A percentile compares a stretch with the other conserved stretches of the same genome.
Evolutionary conservation across 2,113 vertebrate species (phyloP).

Genomic region (Colaptes auratus): DNA sequence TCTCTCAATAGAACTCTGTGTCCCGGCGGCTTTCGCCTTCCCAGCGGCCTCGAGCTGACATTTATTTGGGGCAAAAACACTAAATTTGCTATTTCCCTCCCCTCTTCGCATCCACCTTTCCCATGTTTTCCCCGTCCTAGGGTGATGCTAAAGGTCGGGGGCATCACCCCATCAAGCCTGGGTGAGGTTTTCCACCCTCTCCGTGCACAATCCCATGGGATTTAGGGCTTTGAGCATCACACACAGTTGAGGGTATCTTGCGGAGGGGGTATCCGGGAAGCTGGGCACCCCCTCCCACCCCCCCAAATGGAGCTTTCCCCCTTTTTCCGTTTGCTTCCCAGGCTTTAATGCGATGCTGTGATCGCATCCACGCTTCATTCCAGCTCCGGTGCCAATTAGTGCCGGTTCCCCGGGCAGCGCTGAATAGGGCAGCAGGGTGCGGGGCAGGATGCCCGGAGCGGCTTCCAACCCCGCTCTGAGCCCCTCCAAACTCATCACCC

Average conservation of each 20-base stretch:
- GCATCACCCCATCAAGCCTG: background rate
- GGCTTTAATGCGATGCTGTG: background rate
- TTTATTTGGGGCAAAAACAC: conserved; percentile 11
- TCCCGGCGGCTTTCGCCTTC: conserved; percentile 3
- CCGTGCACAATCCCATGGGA: fast-evolving
- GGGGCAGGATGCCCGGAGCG: conserved; percentile 20
- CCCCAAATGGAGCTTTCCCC: too few relatives aligned
- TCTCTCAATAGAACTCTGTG: conserved; percentile 54
- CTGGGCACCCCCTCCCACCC: background rate
- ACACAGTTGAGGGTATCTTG: background rate
- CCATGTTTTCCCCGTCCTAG: background rate
- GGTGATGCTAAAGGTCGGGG: background rate
- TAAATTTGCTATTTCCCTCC: background rate
- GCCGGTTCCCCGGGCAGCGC: background rate
- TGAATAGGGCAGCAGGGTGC: conserved; percentile 37
- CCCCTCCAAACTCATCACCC: background rate
- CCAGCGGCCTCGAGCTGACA: conserved; percentile 21
- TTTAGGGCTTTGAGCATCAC: background rate
- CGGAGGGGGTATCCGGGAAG: background rate
- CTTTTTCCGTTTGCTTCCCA: background rate
- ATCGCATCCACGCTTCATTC: background rate
- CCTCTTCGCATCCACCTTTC: background rate
- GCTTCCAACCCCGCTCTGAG: background rate
- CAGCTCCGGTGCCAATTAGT: conserved; percentile 44
- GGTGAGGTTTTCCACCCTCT: background rate